Conservation (phyloP, 2,113 vertebrate genomes). For the Carassius carassius region DNA sequence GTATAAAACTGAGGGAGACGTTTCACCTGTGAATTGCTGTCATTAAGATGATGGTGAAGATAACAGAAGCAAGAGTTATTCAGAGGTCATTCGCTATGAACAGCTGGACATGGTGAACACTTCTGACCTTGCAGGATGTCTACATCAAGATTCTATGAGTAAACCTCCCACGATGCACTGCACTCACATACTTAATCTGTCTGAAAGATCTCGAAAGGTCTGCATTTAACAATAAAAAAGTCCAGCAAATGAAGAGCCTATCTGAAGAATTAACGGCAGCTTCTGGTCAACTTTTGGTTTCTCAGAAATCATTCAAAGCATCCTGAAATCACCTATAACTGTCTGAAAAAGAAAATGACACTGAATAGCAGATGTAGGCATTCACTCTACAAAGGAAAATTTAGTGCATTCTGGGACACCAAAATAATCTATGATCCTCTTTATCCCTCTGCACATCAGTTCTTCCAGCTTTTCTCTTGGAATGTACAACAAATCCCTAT, state of each 20-base stretch:
- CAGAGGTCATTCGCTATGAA: conserved; percentile 1
- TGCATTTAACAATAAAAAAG: not conserved
- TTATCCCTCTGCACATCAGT: conserved; percentile 22
- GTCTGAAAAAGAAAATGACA: not conserved
- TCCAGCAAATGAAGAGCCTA: not conserved
- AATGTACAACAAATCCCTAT: conserved; percentile 32
- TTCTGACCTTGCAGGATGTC: conserved; percentile 12
- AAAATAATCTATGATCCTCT: conserved; percentile 7
- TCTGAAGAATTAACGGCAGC: not conserved
- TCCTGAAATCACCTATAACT: not conserved
- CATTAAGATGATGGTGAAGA: conserved; percentile 41
- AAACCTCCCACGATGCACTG: conserved; percentile 32
- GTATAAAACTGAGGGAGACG: not conserved
- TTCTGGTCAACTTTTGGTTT: not conserved
- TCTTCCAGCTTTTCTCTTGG: conserved; percentile 20
- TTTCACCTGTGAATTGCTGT: conserved; percentile 39
- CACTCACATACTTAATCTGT: not conserved
- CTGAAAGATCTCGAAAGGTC: not conserved
- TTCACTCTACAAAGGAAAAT: not conserved
- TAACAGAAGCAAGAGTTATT: conserved; percentile 23
- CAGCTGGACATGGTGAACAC: conserved; percentile 23
- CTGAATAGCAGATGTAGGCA: conserved; percentile 9
- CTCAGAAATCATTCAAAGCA: not conserved
- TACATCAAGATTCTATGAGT: not conserved
- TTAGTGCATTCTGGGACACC: not conserved